Percentiles rank a stretch among this genome's conserved stretches.
Evolutionary conservation across 2,113 vertebrate genomes (phyloP).

Genomic region (Clupea harengus): DNA sequence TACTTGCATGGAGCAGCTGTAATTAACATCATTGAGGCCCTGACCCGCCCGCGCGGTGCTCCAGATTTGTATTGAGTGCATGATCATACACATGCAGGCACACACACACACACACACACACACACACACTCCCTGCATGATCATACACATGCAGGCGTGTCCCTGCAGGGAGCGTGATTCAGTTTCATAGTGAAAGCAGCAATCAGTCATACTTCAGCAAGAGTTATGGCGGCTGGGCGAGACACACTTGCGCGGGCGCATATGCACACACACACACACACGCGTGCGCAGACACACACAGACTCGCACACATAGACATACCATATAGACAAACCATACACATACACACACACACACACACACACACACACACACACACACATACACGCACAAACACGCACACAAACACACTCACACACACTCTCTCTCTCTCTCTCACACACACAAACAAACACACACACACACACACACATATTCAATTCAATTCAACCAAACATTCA

Average conservation of each 20-base stretch:
- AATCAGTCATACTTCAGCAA: not conserved
- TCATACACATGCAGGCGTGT: not conserved
- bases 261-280: not conserved
- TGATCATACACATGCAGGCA: not conserved
- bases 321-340: not conserved
- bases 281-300: not conserved
- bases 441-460: not conserved
- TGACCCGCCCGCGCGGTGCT: not conserved
- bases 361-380: not conserved
- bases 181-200: not conserved
- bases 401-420: not conserved
- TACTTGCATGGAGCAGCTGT: not conserved
- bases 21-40: constrained; percentile 3
- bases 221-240: not conserved
- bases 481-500: too few relatives aligned
- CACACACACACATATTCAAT: not conserved
- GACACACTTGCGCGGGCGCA: not conserved
- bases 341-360: not conserved
- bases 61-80: not conserved
- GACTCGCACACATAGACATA: constrained; percentile 1
- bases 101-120: too few relatives aligned
- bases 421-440: not conserved
- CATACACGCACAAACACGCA: constrained; percentile 7
- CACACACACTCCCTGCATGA: too few relatives aligned
- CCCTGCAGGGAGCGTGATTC: not conserved